Evolutionary conservation across 2,113 vertebrate genomes (phyloP).

Genomic region (Poeciliopsis prolifica): DNA sequence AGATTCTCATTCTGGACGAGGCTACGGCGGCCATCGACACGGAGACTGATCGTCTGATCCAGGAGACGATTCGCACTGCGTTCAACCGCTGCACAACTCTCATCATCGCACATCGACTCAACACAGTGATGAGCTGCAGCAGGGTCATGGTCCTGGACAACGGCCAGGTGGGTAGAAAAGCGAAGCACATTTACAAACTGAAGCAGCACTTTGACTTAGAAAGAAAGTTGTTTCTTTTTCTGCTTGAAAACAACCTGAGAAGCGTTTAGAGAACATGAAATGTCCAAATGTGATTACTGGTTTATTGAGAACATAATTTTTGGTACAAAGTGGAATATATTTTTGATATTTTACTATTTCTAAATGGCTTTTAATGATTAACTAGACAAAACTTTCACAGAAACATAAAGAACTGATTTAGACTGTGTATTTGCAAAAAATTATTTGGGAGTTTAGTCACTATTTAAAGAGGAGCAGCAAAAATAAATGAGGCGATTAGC

Average conservation of each 20-base stretch:
- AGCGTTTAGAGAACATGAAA: slow-evolving; percentile 7
- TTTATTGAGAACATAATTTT: no score
- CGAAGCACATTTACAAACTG: slow-evolving; percentile 13
- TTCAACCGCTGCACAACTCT: slow-evolving; percentile 93
- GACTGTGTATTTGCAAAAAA: no score
- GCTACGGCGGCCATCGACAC: slow-evolving; percentile 96
- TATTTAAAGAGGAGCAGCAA: no score
- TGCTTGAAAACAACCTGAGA: background rate
- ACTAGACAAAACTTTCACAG: no score
- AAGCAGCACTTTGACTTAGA: slow-evolving; percentile 14
- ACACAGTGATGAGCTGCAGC: slow-evolving; percentile 92
- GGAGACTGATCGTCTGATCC: slow-evolving; percentile 91
- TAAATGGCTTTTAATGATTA: background rate
- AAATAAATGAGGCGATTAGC: no score
- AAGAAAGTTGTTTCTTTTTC: background rate
- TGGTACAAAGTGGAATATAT: no score
- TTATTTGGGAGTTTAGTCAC: no score
- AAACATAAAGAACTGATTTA: no score
- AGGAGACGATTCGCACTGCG: slow-evolving; percentile 90
- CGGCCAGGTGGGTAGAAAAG: slow-evolving; percentile 85
- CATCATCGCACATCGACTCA: slow-evolving; percentile 95
- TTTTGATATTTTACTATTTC: no score
- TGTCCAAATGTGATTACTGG: background rate
- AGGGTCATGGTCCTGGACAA: slow-evolving; percentile 95
- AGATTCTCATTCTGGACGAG: slow-evolving; percentile 95